Base-by-base conservation (phyloP, 2,797 vertebrate species). In the Cirrhinus molitorella region DNA sequence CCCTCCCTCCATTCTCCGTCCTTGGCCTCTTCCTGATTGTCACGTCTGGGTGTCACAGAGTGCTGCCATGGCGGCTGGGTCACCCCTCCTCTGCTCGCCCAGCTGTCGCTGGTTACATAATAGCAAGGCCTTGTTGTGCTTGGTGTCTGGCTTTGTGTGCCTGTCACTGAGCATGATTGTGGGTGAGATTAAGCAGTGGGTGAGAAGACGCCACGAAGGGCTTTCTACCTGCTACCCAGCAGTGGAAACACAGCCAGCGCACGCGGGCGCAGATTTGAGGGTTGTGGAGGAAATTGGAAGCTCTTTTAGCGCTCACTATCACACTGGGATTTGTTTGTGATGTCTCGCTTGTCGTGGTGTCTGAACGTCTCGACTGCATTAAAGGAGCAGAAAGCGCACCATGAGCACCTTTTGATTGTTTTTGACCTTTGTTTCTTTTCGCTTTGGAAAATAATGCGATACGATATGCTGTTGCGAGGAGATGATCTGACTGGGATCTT, bases 41-140 rank as follows among this genome's bases (percentile, higher is more conserved):
- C 91, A 93, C 83, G 88, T 94, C 91, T 94, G 91, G 86, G 90
- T 92, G 92, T 93, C 93, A 94, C 92, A 92, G 93, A 94, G 93
- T 94, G 93, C 93, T 93, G 92, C 92, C 92, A 91, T 91, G 88
- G 87, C 85, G 93, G 93, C 93, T 88, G 92, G 92, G 90, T 88
- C 83, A 61, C 90, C 93, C 92, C 92, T 91, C 92, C 91, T 90
- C 92, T 90, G 90, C 92, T 92, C 91, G 91, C 93, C 93, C 94
- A 95, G 94, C 94, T 96, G 94, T 95, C 93, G 91, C 88, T 83
- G 85, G 93, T 96, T 96, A 95, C 93, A 95, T 96, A 96, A 96
- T 94, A 94, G 94, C 91, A 55, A 88, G 92, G 92, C 91, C 93
- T 94, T 93, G 95, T 94, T 91, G 93, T 93, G 89, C 90, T 93